phyloP scores from a whole-genome alignment of 2,113 vertebrate species.

The Rhinoderma darwinii region DNA sequence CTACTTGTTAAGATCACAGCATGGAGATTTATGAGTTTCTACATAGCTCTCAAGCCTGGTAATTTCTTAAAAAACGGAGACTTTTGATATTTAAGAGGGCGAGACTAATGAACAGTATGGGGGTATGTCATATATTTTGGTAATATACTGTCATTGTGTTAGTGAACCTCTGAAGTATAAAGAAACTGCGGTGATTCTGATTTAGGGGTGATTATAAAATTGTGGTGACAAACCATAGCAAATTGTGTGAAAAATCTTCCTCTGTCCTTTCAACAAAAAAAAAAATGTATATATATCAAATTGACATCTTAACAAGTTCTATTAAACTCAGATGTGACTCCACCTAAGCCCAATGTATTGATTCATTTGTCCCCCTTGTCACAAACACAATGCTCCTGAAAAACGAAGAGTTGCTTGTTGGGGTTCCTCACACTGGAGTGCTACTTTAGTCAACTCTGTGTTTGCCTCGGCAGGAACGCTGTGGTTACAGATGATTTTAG shows the following conservation, averaged over 20 bases:
- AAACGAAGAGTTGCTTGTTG: neutral
- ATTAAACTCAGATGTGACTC: neutral
- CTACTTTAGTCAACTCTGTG: neutral
- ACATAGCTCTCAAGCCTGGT: constrained; percentile 53
- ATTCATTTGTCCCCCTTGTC: neutral
- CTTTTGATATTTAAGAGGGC: constrained; percentile 55
- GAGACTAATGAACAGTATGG: constrained; percentile 49
- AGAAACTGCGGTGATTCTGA: neutral
- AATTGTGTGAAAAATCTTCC: neutral
- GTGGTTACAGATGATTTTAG: too few relatives aligned
- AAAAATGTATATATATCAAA: neutral
- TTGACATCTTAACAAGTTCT: neutral
- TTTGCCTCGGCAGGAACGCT: neutral
- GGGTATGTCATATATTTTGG: constrained; percentile 22
- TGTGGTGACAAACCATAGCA: neutral
- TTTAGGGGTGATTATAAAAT: neutral
- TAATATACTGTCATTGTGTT: neutral
- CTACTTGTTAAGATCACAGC: constrained; percentile 56
- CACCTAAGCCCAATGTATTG: neutral
- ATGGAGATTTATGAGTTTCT: constrained; percentile 57
- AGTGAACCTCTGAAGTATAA: neutral
- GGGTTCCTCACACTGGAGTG: neutral
- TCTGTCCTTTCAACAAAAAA: neutral
- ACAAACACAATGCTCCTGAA: neutral
- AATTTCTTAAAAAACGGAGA: constrained; percentile 44